Percentiles rank a stretch among this genome's conserved stretches.
Evolutionary conservation across 2,888 invertebrate genomes (phyloP).

Genomic region (Nebria brevicollis): DNA sequence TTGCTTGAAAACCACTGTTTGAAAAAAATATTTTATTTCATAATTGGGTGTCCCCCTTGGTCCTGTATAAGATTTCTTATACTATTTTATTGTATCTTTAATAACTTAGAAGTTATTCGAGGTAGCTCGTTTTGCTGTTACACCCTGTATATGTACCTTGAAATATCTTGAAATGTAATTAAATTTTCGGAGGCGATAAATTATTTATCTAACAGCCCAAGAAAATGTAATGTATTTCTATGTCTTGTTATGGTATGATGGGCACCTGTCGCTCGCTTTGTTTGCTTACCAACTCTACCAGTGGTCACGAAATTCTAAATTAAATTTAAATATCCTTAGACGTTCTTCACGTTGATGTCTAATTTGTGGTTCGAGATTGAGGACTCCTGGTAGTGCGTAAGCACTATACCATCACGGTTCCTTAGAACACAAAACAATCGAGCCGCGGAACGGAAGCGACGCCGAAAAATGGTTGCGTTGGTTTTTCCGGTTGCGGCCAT

Average conservation of each 20-base stretch:
- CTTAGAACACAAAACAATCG: slow-evolving; percentile 27
- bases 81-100: too few relatives aligned
- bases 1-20: too few relatives aligned
- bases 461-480: slow-evolving; percentile 33
- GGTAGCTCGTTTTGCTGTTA: too few relatives aligned
- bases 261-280: slow-evolving; percentile 24
- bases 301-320: not conserved
- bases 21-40: too few relatives aligned
- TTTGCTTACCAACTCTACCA: not conserved
- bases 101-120: too few relatives aligned
- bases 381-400: slow-evolving; percentile 7
- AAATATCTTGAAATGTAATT: slow-evolving; percentile 22
- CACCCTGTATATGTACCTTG: not conserved
- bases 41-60: too few relatives aligned
- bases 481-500: slow-evolving; percentile 18
- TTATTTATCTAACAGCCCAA: slow-evolving; percentile 37
- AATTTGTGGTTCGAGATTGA: not conserved
- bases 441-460: slow-evolving; percentile 26
- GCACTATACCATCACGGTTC: not conserved
- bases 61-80: too few relatives aligned
- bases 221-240: slow-evolving; percentile 28
- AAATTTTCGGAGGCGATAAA: slow-evolving; percentile 36
- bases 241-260: slow-evolving; percentile 28
- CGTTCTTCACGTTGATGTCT: too few relatives aligned
- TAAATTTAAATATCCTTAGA: not conserved